Evolutionary conservation across 2,888 invertebrate species (phyloP).

Genomic region (Griposia aprilina): DNA sequence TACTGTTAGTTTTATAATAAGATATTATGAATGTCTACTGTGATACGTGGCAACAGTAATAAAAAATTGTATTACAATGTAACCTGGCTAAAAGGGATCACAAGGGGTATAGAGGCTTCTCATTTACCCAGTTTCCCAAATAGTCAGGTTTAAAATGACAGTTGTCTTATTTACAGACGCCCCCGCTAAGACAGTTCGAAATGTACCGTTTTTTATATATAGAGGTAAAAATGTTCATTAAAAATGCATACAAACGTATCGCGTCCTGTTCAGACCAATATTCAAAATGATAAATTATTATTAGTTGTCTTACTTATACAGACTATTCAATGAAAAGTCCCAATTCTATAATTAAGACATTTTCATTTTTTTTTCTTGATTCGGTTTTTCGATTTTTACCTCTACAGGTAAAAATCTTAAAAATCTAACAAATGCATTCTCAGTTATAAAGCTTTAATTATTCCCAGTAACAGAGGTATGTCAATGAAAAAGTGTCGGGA

Average conservation of each 20-base stretch:
- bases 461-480: not conserved
- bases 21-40: conserved; percentile 3
- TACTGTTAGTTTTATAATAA: conserved; percentile 12
- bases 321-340: not conserved
- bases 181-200: not conserved
- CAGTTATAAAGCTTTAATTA: not conserved
- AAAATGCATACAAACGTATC: not conserved
- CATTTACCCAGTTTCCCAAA: too few relatives aligned
- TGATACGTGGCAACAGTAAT: not conserved
- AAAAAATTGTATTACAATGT: too few relatives aligned
- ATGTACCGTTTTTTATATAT: not conserved
- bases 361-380: too few relatives aligned
- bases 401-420: not conserved
- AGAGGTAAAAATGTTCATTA: not conserved
- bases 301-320: not conserved
- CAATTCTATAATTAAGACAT: not conserved
- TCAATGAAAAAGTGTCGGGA: not conserved
- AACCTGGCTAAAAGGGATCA: too few relatives aligned
- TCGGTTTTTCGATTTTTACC: too few relatives aligned
- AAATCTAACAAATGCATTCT: not conserved
- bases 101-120: too few relatives aligned
- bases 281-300: not conserved
- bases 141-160: not conserved
- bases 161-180: not conserved
- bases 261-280: not conserved